Percentiles rank a stretch among this genome's conserved stretches.
phyloP scores from a whole-genome alignment of 2,888 invertebrate genomes.

The Augochlorella aurata region DNA sequence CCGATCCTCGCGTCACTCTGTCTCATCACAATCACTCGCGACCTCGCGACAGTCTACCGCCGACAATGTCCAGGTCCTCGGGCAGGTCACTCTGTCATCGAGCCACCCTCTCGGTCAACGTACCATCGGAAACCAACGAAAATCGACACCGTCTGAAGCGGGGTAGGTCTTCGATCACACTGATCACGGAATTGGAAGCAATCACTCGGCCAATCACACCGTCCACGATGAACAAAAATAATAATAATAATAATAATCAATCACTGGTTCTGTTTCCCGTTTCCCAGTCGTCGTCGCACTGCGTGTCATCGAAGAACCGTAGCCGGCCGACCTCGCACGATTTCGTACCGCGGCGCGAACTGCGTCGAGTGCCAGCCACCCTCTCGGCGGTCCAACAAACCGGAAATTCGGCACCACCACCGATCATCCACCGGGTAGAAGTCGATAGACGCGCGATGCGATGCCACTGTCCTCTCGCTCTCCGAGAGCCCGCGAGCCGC shows the following conservation, averaged over 20 bases:
- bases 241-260: neutral
- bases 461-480: slow-evolving; percentile 46
- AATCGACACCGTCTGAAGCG: neutral
- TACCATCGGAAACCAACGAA: slow-evolving; percentile 13
- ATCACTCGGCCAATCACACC: slow-evolving; percentile 9
- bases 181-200: neutral
- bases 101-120: neutral
- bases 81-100: slow-evolving; percentile 39
- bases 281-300: neutral
- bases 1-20: neutral
- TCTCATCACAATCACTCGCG: slow-evolving; percentile 36
- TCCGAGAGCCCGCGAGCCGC: no score
- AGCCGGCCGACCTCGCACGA: slow-evolving; percentile 1
- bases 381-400: slow-evolving; percentile 29
- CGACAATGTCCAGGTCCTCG: slow-evolving; percentile 17
- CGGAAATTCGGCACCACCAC: slow-evolving; percentile 39
- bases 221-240: neutral
- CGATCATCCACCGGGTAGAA: slow-evolving; percentile 23
- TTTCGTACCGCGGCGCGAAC: slow-evolving; percentile 6
- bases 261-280: slow-evolving; percentile 6
- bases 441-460: slow-evolving; percentile 44
- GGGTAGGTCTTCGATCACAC: neutral
- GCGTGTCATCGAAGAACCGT: neutral
- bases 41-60: neutral
- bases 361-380: slow-evolving; percentile 8